Evolutionary conservation across 92 coral and sea anemone species (phyloP).

Genomic region (Siderastrea siderea): DNA sequence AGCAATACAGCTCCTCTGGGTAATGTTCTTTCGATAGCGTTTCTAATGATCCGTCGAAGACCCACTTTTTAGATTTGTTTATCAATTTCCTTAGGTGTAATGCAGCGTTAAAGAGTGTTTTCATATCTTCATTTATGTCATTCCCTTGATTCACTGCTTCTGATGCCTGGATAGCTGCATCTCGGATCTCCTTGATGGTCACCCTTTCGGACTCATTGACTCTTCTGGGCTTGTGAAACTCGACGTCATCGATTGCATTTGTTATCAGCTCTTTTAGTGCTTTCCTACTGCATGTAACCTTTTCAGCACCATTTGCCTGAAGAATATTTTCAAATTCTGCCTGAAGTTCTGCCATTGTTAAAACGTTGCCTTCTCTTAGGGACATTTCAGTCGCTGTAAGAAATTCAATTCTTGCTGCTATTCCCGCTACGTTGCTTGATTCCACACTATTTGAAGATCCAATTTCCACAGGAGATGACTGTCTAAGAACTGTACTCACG

Average conservation of each 20-base stretch:
- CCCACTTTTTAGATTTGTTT: slow-evolving; percentile 53
- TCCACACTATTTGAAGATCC: too few species aligned
- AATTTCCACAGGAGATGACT: too few species aligned
- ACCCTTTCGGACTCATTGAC: slow-evolving; percentile 73
- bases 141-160: background rate
- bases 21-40: slow-evolving; percentile 21
- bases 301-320: too few species aligned
- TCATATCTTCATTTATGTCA: slow-evolving; percentile 28
- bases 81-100: slow-evolving; percentile 35
- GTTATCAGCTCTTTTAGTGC: too few species aligned
- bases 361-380: too few species aligned
- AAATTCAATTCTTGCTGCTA: too few species aligned
- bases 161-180: slow-evolving; percentile 33
- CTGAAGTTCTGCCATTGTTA: too few species aligned
- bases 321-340: too few species aligned
- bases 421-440: too few species aligned
- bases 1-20: slow-evolving; percentile 53
- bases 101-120: slow-evolving; percentile 76
- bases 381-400: too few species aligned
- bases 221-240: slow-evolving; percentile 65
- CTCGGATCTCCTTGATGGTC: slow-evolving; percentile 51
- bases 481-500: too few species aligned
- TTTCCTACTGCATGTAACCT: too few species aligned
- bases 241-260: slow-evolving; percentile 52
- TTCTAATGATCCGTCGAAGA: slow-evolving; percentile 57